Conservation (phyloP, 2,797 vertebrate genomes). For the Ceryle rudis region DNA sequence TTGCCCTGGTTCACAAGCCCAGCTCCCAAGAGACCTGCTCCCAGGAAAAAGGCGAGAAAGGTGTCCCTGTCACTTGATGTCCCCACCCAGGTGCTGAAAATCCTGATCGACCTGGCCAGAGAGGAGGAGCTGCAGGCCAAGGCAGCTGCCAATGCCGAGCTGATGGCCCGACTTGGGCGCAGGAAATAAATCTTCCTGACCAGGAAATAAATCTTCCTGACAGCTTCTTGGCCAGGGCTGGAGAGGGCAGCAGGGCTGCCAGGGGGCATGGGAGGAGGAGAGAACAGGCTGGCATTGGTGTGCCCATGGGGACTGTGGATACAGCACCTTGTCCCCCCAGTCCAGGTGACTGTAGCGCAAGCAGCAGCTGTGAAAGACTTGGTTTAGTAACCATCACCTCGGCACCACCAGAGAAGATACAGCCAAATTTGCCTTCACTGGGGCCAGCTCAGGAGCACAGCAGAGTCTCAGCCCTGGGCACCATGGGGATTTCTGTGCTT, state of each 20-base stretch:
- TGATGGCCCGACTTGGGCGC: conserved; percentile 86
- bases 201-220: conserved; percentile 7
- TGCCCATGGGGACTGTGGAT: accelerated
- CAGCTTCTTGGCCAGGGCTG: not conserved
- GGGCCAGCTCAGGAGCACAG: not conserved
- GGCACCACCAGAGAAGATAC: not conserved
- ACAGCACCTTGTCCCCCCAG: accelerated
- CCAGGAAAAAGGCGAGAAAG: conserved; percentile 76
- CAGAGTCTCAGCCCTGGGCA: not conserved
- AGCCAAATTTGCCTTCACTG: accelerated
- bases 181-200: conserved; percentile 71
- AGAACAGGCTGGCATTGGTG: accelerated
- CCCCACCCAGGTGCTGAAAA: conserved; percentile 85
- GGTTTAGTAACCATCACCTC: not conserved
- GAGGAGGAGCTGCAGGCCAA: conserved; percentile 87
- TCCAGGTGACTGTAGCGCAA: accelerated
- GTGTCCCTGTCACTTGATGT: conserved; percentile 87
- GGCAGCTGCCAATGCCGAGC: conserved; percentile 84
- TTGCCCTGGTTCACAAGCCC: conserved; percentile 2
- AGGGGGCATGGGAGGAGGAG: accelerated
- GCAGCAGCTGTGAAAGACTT: not conserved
- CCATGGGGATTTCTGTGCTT: not conserved
- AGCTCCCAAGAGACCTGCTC: not conserved
- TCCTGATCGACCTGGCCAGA: conserved; percentile 86
- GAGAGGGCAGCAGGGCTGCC: accelerated